phyloP scores from a whole-genome alignment of 2,113 vertebrate genomes.

The Gadus macrocephalus region DNA sequence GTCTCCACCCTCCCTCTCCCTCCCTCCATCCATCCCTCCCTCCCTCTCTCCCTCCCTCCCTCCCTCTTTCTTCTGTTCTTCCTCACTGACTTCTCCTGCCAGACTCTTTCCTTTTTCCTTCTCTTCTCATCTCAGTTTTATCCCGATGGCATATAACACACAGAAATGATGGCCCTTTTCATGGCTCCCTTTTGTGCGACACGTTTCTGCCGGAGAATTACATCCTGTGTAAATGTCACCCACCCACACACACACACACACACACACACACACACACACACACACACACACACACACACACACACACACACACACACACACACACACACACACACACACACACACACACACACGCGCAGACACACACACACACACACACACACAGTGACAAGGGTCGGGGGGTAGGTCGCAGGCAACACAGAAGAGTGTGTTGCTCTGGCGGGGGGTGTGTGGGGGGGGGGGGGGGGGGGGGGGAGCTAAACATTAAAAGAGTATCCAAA shows the following conservation, averaged over 20 bases:
- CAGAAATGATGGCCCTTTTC: slow-evolving; percentile 47
- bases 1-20: neutral
- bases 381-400: neutral
- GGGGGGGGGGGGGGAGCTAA: slow-evolving; percentile 59
- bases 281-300: too few relatives aligned
- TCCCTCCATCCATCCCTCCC: neutral
- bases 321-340: too few relatives aligned
- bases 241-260: too few relatives aligned
- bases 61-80: neutral
- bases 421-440: slow-evolving; percentile 12
- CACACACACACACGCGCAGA: slow-evolving; percentile 15
- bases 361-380: too few relatives aligned
- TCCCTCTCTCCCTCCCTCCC: neutral
- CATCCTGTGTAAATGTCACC: slow-evolving; percentile 67
- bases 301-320: too few relatives aligned
- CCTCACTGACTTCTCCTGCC: neutral
- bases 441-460: slow-evolving; percentile 42
- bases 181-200: slow-evolving; percentile 58
- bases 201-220: slow-evolving; percentile 57
- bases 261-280: slow-evolving; percentile 18
- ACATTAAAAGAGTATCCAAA: slow-evolving; percentile 46
- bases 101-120: too few relatives aligned
- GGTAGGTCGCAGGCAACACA: slow-evolving; percentile 39
- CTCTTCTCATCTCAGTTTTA: slow-evolving; percentile 3
- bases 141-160: slow-evolving; percentile 35